phyloP scores from a whole-genome alignment of 2,113 vertebrate species.

The Ageneiosus marmoratus region DNA sequence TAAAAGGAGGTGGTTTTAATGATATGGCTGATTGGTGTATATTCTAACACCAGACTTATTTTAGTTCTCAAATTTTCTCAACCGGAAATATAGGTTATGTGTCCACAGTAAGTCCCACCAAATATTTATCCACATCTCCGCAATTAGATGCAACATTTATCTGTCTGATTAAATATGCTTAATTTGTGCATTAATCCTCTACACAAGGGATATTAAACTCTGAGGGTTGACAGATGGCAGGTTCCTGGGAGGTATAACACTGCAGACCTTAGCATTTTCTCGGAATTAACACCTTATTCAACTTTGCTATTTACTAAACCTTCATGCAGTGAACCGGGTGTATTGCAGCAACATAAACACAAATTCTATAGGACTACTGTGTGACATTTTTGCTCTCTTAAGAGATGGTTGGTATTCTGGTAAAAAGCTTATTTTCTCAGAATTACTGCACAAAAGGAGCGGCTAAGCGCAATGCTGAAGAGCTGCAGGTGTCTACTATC shows the following conservation, averaged over 20 bases:
- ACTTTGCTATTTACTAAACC: not conserved
- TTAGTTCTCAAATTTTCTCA: not conserved
- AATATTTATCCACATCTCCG: slow-evolving; percentile 3
- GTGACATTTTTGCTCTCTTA: slow-evolving; percentile 1
- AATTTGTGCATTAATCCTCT: slow-evolving; percentile 23
- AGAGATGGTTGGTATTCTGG: not conserved
- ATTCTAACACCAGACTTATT: not conserved
- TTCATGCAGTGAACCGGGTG: not conserved
- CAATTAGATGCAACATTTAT: slow-evolving; percentile 8
- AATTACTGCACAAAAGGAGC: not conserved
- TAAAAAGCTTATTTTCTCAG: slow-evolving; percentile 6
- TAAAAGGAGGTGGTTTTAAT: too few species aligned
- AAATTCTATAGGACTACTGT: not conserved
- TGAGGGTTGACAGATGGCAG: slow-evolving; percentile 17
- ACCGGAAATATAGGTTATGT: not conserved
- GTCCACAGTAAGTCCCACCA: not conserved
- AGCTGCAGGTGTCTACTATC: slow-evolving; percentile 7
- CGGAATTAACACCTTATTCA: slow-evolving; percentile 17
- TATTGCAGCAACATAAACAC: not conserved
- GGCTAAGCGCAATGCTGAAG: not conserved
- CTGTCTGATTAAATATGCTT: slow-evolving; percentile 24
- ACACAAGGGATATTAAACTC: not conserved
- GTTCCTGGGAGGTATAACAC: not conserved
- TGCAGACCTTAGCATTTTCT: slow-evolving; percentile 10
- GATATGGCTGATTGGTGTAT: too few species aligned